Evolutionary conservation across 2,797 vertebrate genomes (phyloP), one percentile per base, ranked within the genome.

Genomic region (Girardinus metallicus): DNA sequence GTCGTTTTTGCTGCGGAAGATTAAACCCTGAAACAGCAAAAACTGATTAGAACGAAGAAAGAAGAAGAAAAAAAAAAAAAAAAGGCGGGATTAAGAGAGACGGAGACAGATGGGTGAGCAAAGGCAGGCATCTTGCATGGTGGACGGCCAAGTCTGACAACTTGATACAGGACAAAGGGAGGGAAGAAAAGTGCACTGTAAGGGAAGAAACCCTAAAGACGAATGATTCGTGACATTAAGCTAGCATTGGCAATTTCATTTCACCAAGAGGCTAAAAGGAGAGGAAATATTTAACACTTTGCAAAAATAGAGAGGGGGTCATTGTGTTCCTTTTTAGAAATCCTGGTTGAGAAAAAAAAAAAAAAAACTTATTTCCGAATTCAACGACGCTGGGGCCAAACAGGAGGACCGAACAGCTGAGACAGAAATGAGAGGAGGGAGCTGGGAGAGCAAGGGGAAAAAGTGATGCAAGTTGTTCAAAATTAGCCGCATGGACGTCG

Each of bases 211-310:
- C 57, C 86, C 85, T 78, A 86, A 80, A 85, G 85, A 86, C 78
- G 5, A 83, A 76, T 53, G 80, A 84, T 78, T 86, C 82, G 82
- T 89, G 90, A 89, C 86, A 87, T 90, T 87, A 88, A 82, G 84
- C 86, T 90, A 83, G 86, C 86, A 88, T 92, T 88, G 90, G 89
- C 86, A 77, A 87, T 91, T 92, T 93, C 88, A 88, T 78, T 89
- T 92, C 90, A 91, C 88, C 78, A 60, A 86, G 89, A 85, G 85
- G 77, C 55, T 55, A 49, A 87, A 71, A 72, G 78, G 31, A 74
- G 51, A 66, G 73, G 79, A 68, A 66, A 71, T 39, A 55, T n/a
- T 57, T 75, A 72, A 75, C 79, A 84, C 55, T n/a, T 64, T 77
- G 74, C 53, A 78, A 80, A 73, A 85, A 84, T 80, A 73, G 74